Evolutionary conservation across 2,797 vertebrate genomes (phyloP), one percentile per base, ranked within the genome.

Genomic region (Streptopelia turtur): DNA sequence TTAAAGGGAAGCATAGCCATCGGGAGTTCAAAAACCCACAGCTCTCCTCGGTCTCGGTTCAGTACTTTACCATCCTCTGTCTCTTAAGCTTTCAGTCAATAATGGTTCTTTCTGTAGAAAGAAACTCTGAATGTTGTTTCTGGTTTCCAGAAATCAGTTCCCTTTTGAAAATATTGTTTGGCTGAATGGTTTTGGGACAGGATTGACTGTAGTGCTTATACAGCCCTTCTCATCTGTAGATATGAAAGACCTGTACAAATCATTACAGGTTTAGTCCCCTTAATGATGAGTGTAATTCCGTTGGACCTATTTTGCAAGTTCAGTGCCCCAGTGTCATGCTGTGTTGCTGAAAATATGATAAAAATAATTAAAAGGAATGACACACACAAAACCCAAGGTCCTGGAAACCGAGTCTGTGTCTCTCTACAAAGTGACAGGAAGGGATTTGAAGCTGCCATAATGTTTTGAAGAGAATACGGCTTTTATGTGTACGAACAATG

Each of bases 81-180:
- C 87, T 92, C 82, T 50, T 78, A 77, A 87, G 87, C 72, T 92
- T 89, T 95, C 83, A 63, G 83, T 91, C 85, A 89, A 5, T 65
- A 90, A 57, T 33, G n/a, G n/a, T 52, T 59, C n/a, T 89, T 88
- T 72, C 45, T 86, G 28, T 10, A 57, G 47, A 61, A 83, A 6
- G 41, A 57, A 60, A 61, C 71, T 83, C 72, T 66, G 69, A 50
- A n/a, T 66, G 88, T 61, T 82, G 45, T 33, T 78, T 66, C 77
- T 75, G 39, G 52, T 76, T 70, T 68, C 45, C 77, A 88, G 41
- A 75, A 88, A 43, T 49, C 37, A 57, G 37, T 6, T 35, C 43
- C 1, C 0, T 33, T 79, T 56, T 52, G 65, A 61, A 76, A 93
- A 43, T 52, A 2, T 0, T 30, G n/a, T 3, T 23, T 84, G 83